phyloP scores from a whole-genome alignment of 2,113 vertebrate genomes.

The Xiphias gladius region DNA sequence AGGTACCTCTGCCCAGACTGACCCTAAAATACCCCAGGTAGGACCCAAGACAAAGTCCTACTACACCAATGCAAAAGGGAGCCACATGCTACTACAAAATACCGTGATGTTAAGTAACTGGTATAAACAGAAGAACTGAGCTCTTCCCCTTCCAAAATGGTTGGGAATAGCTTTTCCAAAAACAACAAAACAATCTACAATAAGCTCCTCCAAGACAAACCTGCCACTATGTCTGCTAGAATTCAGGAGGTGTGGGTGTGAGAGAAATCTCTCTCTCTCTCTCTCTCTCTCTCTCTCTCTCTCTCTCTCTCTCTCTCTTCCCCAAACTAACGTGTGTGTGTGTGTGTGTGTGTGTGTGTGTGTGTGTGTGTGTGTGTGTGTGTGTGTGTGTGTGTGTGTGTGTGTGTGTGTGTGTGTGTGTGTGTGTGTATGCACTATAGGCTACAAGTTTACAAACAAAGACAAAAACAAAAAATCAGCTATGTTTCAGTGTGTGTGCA shows the following conservation, averaged over 20 bases:
- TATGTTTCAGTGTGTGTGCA: background rate
- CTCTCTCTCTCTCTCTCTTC: no score
- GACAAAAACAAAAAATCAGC: no score
- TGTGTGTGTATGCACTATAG: background rate
- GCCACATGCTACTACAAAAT: background rate
- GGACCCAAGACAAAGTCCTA: background rate
- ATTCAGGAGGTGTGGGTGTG: background rate
- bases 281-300: no score
- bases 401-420: background rate
- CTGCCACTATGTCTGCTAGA: background rate
- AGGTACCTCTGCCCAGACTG: background rate
- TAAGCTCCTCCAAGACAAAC: background rate
- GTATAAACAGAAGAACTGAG: background rate
- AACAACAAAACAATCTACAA: conserved; percentile 15
- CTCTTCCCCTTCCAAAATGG: background rate
- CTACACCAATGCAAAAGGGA: background rate
- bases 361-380: no score
- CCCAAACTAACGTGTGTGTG: no score
- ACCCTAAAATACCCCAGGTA: background rate
- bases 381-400: no score
- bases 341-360: no score
- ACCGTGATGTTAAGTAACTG: background rate
- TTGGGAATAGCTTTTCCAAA: background rate
- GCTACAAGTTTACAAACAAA: no score
- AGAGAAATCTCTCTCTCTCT: no score